Conservation (phyloP, 2,888 invertebrate species). For the Leucozona laternaria region DNA sequence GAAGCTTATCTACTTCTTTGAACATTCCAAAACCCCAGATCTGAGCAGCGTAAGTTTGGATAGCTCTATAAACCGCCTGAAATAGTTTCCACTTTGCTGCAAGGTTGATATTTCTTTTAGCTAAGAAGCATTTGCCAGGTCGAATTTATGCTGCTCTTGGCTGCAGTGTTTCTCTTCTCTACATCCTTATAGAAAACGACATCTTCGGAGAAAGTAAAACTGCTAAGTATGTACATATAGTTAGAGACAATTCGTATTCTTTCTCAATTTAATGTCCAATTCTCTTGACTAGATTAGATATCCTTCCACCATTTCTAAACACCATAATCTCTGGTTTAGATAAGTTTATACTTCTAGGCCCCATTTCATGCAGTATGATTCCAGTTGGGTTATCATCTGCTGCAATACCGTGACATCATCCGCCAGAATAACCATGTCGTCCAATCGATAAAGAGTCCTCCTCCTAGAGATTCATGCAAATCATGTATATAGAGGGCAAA, state of each 20-base stretch:
- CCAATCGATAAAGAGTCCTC: not conserved
- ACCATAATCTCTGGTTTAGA: not conserved
- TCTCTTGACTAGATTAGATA: not conserved
- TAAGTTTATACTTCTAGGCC: not conserved
- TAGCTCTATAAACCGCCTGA: not conserved
- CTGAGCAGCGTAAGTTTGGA: no score
- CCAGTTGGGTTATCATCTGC: no score
- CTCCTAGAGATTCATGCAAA: not conserved
- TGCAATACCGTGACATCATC: no score
- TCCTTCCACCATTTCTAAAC: not conserved
- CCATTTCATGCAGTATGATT: no score
- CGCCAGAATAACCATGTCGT: no score
- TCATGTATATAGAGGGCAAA: not conserved
- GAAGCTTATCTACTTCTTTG: not conserved
- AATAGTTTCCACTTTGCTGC: constrained; percentile 11
- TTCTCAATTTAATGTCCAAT: not conserved
- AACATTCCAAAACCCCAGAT: no score
- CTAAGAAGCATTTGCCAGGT: no score
- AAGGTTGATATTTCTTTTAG: no score
- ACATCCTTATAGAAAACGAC: not conserved
- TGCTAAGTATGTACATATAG: not conserved
- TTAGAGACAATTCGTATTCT: no score
- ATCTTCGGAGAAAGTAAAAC: not conserved
- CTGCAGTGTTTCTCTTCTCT: not conserved
- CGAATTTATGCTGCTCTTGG: not conserved